phyloP scores from a whole-genome alignment of 2,888 invertebrate genomes.

The Hemaris fuciformis region DNA sequence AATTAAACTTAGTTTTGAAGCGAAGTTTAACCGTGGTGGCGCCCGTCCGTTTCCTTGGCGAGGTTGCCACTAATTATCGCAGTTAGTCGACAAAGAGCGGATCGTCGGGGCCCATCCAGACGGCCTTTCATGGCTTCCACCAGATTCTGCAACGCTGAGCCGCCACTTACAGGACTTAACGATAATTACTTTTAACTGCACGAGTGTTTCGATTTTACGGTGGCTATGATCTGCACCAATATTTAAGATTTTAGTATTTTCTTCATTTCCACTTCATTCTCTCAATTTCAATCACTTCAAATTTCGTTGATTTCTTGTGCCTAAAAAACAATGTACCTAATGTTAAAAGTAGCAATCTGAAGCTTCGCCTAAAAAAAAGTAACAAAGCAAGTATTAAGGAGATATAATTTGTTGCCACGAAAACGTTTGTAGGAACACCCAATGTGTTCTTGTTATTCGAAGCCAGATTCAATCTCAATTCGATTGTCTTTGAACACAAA shows the following conservation, averaged over 20 bases:
- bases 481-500: conserved; percentile 28
- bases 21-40: background rate
- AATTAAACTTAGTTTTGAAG: background rate
- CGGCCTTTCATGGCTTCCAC: conserved; percentile 10
- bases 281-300: too few species aligned
- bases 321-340: too few species aligned
- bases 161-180: conserved; percentile 17
- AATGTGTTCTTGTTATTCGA: conserved; percentile 27
- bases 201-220: background rate
- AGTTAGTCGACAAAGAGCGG: conserved; percentile 19
- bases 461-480: conserved; percentile 34
- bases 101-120: conserved; percentile 13
- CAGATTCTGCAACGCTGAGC: conserved; percentile 1
- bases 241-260: background rate
- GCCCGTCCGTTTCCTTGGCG: background rate
- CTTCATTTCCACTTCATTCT: too few species aligned
- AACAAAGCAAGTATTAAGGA: background rate
- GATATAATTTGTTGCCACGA: background rate
- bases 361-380: too few species aligned
- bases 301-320: too few species aligned
- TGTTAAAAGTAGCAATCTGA: too few species aligned
- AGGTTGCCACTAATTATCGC: conserved; percentile 18
- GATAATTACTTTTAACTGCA: background rate
- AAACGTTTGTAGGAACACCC: conserved; percentile 10
- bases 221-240: background rate